Base-by-base conservation (phyloP, 2,797 vertebrate species). In the Linurgus olivaceus region DNA sequence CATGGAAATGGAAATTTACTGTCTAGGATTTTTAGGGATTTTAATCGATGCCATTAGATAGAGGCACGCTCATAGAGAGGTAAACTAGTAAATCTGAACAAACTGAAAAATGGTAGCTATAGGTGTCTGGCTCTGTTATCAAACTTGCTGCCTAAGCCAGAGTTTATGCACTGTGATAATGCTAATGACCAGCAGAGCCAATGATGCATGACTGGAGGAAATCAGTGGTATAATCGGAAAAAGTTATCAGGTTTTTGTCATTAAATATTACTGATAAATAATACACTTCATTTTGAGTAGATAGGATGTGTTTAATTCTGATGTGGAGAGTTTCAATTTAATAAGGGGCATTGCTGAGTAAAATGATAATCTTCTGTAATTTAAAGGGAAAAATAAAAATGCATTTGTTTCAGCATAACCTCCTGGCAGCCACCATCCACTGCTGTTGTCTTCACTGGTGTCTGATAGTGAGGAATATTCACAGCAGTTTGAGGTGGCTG, bases 221-320 rank as follows among this genome's bases (percentile, higher is more conserved):
- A 97, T 98, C 98, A 96, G 96, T 96, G 95, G 93, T 94, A 96
- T 97, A 96, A 98, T 97, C 97, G 14, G 96, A 89, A 96, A 96
- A 97, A 98, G 94, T 97, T 98, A 97, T 96, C 97, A 96, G 96
- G 87, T 97, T 96, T 97, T 97, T 96, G 97, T 98, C 98, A 98
- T 98, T 98, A 98, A 97, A 97, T 98, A 97, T 98, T 97, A 98
- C 97, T 97, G 97, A 98, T 98, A 98, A 98, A 98, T 98, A 98
- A 98, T 93, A 93, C 94, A 94, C 97, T 97, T 97, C 96, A 95
- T 97, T 98, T 96, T 94, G 93, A 97, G 96, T 84, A 96, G 97
- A 97, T 96, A 93, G 97, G 96, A 97, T 70, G 86, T 97, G 96
- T 96, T 98, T 98, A 98, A 98, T 98, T 98, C 97, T 96, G 97